Percentiles rank a stretch among this genome's conserved stretches.
Conservation (phyloP, 2,797 vertebrate species). For the Peromyscus attwateri region DNA sequence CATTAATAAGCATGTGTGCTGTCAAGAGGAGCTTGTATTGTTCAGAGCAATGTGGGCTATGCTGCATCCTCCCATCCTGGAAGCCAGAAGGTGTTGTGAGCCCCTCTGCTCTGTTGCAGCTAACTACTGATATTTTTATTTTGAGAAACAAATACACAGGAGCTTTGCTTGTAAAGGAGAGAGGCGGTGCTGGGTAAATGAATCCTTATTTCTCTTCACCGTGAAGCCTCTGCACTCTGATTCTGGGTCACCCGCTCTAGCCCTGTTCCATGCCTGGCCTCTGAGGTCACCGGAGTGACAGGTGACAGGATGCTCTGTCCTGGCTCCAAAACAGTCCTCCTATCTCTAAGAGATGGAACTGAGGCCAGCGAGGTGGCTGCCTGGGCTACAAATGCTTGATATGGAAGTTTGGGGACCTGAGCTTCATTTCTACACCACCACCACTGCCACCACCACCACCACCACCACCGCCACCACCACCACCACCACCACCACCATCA, state of each 20-base stretch:
- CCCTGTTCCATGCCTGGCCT: neutral
- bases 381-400: neutral
- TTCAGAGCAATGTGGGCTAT: rapidly evolving
- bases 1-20: neutral
- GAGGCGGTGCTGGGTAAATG: no score
- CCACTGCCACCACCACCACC: no score
- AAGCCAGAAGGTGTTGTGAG: rapidly evolving
- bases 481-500: neutral
- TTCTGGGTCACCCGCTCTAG: rapidly evolving
- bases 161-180: neutral
- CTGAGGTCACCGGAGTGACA: neutral
- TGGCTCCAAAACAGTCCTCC: neutral
- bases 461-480: no score
- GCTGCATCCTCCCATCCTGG: neutral
- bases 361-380: neutral
- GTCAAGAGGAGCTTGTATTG: neutral
- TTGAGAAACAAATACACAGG: neutral
- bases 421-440: neutral
- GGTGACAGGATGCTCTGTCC: neutral
- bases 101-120: neutral
- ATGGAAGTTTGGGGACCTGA: neutral
- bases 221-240: rapidly evolving
- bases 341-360: neutral
- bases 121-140: neutral
- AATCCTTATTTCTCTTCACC: rapidly evolving